Base-by-base conservation (phyloP, 2,888 invertebrate species). In the Caenorhabditis sinica region DNA sequence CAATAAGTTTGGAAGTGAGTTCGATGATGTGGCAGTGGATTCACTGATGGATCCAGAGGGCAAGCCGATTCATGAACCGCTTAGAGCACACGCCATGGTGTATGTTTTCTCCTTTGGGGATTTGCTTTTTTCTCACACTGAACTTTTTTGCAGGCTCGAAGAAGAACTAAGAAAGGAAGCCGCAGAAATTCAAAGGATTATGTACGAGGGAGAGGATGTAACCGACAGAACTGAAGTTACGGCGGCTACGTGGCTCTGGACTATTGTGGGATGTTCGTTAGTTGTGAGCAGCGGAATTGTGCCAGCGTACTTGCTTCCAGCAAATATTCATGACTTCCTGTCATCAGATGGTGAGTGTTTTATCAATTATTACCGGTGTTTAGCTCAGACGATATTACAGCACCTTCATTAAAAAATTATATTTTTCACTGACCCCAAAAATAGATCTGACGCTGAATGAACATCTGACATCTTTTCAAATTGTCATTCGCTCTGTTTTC, bases 241-340 rank as follows among this genome's bases (percentile, higher is more conserved):
- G 13, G 23, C 71, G 23, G 23, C 71, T 15, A 88, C 86, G 15
- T 89, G 89, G 89, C 65, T 88, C 3, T 88, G 85, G 84, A 73
- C 88, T 4, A 56, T 90, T 43, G 20, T 88, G 13, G 89, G 89
- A 17, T 89, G 89, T 51, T 61, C 75, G 11, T 51, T 87, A 28
- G 90, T 90, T 11, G 89, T 89, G 23, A 71, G 82, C 33, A 87
- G 89, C 68, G 90, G 90, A 56, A 82, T 90, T 36, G 60, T 90
- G 8, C 90, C 90, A 11, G 90, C 89, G 3, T 85, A 89, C 45
- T 63, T 90, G 20, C 79, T 90, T 9, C 89, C 90, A 49, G 82
- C 72, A 0, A 86, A 90, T 25, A 77, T 86, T 9, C 79, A 88
- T 9, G 85, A 87, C 25, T 88, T 82, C 40, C 49, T 90, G 23